Percentiles rank a stretch among this genome's conserved stretches.
These are phyloP conservation scores for Atherinomorus stipes DNA, from an alignment of 2,113 vertebrate genomes.

Conservation along the genomic window DNA sequence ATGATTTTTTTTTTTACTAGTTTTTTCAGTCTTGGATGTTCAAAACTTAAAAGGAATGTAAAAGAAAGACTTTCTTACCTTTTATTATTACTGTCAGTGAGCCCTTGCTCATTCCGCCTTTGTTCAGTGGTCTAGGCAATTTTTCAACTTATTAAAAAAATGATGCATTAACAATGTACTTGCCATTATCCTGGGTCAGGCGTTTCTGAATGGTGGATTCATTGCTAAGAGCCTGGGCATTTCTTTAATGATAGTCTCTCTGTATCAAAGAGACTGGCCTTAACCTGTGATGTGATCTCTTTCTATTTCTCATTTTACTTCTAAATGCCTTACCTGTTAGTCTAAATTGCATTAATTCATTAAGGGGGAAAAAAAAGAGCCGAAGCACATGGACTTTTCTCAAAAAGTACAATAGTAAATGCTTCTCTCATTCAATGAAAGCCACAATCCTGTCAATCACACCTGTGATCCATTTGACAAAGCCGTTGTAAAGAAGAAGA, in stretches of 20 bases:
- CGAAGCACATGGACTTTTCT: conserved; percentile 11
- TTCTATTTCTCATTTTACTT: conserved; percentile 61
- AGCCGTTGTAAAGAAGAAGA: conserved; percentile 20
- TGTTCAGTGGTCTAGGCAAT: conserved; percentile 78
- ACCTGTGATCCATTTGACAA: conserved; percentile 41
- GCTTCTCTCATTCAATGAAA: conserved; percentile 18
- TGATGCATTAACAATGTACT: conserved; percentile 79
- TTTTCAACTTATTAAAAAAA: conserved; percentile 82
- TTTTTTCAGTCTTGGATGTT: conserved; percentile 76
- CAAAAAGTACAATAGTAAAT: conserved; percentile 12
- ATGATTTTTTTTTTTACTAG: conserved; percentile 72
- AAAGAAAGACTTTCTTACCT: conserved; percentile 79
- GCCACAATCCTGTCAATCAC: conserved; percentile 43
- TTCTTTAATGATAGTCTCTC: conserved; percentile 78
- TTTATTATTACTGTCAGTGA: conserved; percentile 79
- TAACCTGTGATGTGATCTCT: conserved; percentile 71
- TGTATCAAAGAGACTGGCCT: conserved; percentile 75
- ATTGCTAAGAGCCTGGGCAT: conserved; percentile 67
- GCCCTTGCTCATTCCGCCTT: conserved; percentile 70
- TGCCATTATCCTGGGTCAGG: conserved; percentile 76
- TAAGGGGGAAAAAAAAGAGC: conserved; percentile 47
- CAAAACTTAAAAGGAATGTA: conserved; percentile 80
- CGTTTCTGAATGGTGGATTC: conserved; percentile 74
- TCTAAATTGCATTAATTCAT: conserved; percentile 63
- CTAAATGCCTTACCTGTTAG: conserved; percentile 34